phyloP scores from a whole-genome alignment of 35 echinoderm and acorn worm species.

The Stichopus chloronotus region DNA sequence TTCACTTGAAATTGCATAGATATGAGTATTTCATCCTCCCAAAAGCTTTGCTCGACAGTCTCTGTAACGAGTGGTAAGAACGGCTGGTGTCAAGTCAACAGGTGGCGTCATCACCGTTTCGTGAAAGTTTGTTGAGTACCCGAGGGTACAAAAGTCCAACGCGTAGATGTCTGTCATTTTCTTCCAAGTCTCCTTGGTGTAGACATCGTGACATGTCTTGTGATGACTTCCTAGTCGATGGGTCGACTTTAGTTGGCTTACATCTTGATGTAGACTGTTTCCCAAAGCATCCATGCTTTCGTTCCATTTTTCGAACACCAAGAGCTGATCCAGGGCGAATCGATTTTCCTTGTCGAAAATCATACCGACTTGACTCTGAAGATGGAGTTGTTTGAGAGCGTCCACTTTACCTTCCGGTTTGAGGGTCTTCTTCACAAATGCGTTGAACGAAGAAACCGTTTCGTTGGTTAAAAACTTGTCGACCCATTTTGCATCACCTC shows the following conservation, averaged over 20 bases:
- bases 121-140: background rate
- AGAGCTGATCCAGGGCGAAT: constrained; percentile 20
- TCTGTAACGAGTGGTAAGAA: constrained; percentile 9
- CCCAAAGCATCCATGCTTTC: constrained; percentile 4
- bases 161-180: constrained; percentile 35
- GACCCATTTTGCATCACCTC: background rate
- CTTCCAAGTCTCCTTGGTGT: background rate
- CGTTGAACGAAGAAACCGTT: constrained; percentile 4
- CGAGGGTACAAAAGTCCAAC: constrained; percentile 20
- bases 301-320: constrained; percentile 26
- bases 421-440: background rate
- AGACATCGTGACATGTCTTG: background rate
- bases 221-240: constrained; percentile 7
- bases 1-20: no score
- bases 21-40: no score
- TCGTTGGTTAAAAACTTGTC: background rate
- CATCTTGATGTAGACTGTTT: background rate
- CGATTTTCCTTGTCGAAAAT: background rate
- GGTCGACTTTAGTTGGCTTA: background rate
- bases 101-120: background rate
- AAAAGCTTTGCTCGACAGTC: background rate
- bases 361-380: constrained; percentile 20
- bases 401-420: background rate
- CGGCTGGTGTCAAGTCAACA: background rate
- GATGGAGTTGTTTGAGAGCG: background rate